phyloP scores from a whole-genome alignment of 2,113 vertebrate genomes.

The Trichomycterus rosablanca region DNA sequence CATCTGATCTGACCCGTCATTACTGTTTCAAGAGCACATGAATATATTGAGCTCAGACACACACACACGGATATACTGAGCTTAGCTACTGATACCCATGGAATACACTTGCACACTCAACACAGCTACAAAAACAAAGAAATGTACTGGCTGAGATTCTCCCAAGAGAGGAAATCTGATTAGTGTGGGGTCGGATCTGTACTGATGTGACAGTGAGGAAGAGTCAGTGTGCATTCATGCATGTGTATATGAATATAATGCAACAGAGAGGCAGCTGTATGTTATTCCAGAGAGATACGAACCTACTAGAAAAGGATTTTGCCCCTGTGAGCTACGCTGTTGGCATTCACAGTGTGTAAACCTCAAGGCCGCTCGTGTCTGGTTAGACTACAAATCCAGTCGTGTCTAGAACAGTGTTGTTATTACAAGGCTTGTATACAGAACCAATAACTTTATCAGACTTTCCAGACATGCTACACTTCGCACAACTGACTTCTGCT shows the following conservation, averaged over 20 bases:
- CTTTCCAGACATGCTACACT: too few species aligned
- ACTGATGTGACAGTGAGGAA: slow-evolving; percentile 53
- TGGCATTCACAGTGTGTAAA: slow-evolving; percentile 46
- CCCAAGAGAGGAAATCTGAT: slow-evolving; percentile 66
- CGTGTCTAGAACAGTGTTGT: too few species aligned
- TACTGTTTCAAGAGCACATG: slow-evolving; percentile 18
- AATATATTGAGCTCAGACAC: slow-evolving; percentile 38
- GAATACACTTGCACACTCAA: too few species aligned
- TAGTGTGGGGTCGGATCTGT: slow-evolving; percentile 64
- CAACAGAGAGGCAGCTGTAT: slow-evolving; percentile 32
- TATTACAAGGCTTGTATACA: too few species aligned
- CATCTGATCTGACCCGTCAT: slow-evolving; percentile 42
- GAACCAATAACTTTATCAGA: too few species aligned
- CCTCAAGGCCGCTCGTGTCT: slow-evolving; percentile 33
- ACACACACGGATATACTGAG: slow-evolving; percentile 7
- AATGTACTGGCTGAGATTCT: slow-evolving; percentile 61
- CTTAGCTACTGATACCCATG: neutral
- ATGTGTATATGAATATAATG: slow-evolving; percentile 39
- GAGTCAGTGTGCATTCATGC: slow-evolving; percentile 30
- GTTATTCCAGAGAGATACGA: slow-evolving; percentile 43
- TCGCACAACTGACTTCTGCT: too few species aligned
- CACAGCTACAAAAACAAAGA: too few species aligned
- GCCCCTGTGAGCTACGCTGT: slow-evolving; percentile 40
- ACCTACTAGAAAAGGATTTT: slow-evolving; percentile 43
- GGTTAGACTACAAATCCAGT: neutral